Conservation (phyloP, 2,888 invertebrate species). For the Dusona sp. region DNA sequence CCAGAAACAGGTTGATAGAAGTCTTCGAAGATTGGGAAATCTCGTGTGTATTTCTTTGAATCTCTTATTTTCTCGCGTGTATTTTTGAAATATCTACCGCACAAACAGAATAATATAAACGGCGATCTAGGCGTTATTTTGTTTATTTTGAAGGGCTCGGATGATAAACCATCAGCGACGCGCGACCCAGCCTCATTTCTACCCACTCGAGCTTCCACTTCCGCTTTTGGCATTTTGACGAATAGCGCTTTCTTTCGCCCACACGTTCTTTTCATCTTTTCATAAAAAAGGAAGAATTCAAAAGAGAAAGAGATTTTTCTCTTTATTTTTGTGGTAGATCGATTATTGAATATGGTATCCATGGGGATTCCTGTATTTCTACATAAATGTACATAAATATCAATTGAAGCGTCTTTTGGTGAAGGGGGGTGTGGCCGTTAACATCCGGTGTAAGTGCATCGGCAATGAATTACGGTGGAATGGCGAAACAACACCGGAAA, state of each 20-base stretch:
- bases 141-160: constrained; percentile 45
- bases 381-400: not conserved
- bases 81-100: constrained; percentile 34
- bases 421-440: constrained; percentile 55
- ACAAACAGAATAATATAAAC: constrained; percentile 45
- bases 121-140: constrained; percentile 1
- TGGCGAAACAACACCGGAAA: constrained; percentile 68
- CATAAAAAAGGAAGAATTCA: not conserved
- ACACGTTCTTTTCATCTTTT: constrained; percentile 15
- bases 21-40: constrained; percentile 56
- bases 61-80: constrained; percentile 20
- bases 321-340: not conserved
- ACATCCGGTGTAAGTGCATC: constrained; percentile 56
- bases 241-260: constrained; percentile 30
- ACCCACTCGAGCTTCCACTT: constrained; percentile 43
- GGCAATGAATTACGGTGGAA: constrained; percentile 20
- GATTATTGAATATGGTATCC: not conserved
- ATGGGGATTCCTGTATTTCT: not conserved
- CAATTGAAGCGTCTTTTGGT: constrained; percentile 43
- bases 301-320: not conserved
- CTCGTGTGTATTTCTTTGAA: constrained; percentile 34
- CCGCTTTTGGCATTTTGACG: constrained; percentile 37
- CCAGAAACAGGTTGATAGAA: constrained; percentile 40
- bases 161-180: constrained; percentile 49
- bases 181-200: constrained; percentile 25